These are phyloP conservation scores for Gobio occitaniae DNA, from an alignment of 2,797 vertebrate genomes.

Conservation along the genomic window DNA sequence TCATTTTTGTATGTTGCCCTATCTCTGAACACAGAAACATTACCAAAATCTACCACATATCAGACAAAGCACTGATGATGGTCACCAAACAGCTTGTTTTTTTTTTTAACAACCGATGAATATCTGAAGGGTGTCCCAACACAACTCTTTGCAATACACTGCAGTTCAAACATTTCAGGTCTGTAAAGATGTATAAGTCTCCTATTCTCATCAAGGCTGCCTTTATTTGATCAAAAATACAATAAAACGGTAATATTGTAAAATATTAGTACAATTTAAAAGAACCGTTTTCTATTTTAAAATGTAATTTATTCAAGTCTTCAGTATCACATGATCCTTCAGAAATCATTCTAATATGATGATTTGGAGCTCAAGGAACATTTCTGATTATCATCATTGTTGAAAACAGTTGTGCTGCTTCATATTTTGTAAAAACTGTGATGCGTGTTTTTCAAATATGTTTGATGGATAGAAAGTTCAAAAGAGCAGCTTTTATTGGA, in stretches of 20 bases:
- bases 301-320: not conserved
- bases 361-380: not conserved
- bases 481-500: not conserved
- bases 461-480: not conserved
- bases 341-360: not conserved
- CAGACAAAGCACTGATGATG: conserved; percentile 79
- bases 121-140: conserved; percentile 40
- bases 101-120: conserved; percentile 46
- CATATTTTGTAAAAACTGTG: not conserved
- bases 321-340: not conserved
- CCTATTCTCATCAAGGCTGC: not conserved
- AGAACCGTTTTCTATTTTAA: not conserved
- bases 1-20: conserved; percentile 69
- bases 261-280: not conserved
- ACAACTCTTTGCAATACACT: conserved; percentile 20
- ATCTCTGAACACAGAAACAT: conserved; percentile 72
- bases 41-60: conserved; percentile 77
- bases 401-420: not conserved
- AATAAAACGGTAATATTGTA: not conserved
- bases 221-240: conserved; percentile 14
- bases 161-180: not conserved
- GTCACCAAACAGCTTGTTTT: conserved; percentile 59
- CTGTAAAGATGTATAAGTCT: not conserved
- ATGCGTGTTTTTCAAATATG: not conserved
- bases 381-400: not conserved